Evolutionary conservation across 1,140 invertebrate species (phyloP).

Genomic region (Pachyrhynchus sulphureomaculatus): DNA sequence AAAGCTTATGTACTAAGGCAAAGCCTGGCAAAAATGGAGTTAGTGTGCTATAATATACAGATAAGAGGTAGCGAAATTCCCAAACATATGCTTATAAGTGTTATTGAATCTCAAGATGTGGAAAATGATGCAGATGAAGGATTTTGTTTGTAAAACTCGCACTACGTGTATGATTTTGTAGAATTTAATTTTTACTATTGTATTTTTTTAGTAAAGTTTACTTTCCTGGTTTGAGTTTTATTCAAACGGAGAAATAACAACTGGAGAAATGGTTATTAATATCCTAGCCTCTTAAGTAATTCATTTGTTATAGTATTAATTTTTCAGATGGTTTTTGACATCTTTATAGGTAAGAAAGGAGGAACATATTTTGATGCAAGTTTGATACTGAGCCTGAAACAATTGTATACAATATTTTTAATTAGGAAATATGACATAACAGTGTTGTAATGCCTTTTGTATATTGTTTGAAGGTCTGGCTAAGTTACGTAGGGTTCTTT

Average conservation of each 20-base stretch:
- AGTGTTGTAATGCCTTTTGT: too few species aligned
- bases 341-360: too few species aligned
- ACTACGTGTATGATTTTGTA: neutral
- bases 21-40: constrained; percentile 80
- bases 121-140: constrained; percentile 55
- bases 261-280: too few species aligned
- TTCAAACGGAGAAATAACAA: neutral
- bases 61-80: constrained; percentile 80
- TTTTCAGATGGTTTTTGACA: too few species aligned
- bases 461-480: too few species aligned
- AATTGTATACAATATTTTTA: too few species aligned
- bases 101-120: constrained; percentile 51
- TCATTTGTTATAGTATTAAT: too few species aligned
- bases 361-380: too few species aligned
- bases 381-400: too few species aligned
- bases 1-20: constrained; percentile 71
- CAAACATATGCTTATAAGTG: constrained; percentile 64
- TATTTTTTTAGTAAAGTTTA: neutral
- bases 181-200: neutral
- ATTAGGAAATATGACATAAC: too few species aligned
- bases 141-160: constrained; percentile 47
- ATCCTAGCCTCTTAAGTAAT: too few species aligned
- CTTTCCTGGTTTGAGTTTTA: neutral
- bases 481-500: too few species aligned
- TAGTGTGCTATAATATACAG: constrained; percentile 79